Conservation (phyloP, 1,140 invertebrate species). For the Drosophila quadrilineata region DNA sequence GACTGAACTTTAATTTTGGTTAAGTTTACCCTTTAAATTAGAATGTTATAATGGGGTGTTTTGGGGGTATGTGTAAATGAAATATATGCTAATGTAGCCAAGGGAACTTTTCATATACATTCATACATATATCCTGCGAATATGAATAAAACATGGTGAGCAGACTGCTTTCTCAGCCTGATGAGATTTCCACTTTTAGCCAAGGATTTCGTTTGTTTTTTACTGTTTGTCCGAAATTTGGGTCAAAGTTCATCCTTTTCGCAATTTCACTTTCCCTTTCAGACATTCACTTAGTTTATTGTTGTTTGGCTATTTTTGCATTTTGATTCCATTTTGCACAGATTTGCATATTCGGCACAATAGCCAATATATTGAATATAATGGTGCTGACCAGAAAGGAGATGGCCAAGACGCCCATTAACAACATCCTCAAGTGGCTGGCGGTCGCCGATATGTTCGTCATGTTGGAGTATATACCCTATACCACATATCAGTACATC, state of each 20-base stretch:
- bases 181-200: slow-evolving; percentile 4
- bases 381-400: slow-evolving; percentile 92
- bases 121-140: not conserved
- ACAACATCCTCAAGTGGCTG: slow-evolving; percentile 90
- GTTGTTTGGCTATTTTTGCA: slow-evolving; percentile 10
- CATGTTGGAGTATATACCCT: slow-evolving; percentile 94
- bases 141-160: slow-evolving; percentile 33
- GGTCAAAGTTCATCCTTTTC: not conserved
- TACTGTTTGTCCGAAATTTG: not conserved
- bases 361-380: slow-evolving; percentile 95
- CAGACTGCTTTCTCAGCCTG: not conserved
- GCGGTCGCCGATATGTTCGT: slow-evolving; percentile 93
- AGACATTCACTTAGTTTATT: no score
- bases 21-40: no score
- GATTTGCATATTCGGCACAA: slow-evolving; percentile 93
- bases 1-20: no score
- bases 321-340: slow-evolving; percentile 45
- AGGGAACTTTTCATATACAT: slow-evolving; percentile 15
- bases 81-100: not conserved
- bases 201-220: not conserved
- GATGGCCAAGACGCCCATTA: slow-evolving; percentile 90
- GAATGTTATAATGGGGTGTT: no score
- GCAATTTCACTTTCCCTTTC: no score
- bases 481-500: slow-evolving; percentile 89
- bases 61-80: no score